Base-by-base conservation (phyloP, 2,888 invertebrate genomes). In the Iselma pallidipennis region DNA sequence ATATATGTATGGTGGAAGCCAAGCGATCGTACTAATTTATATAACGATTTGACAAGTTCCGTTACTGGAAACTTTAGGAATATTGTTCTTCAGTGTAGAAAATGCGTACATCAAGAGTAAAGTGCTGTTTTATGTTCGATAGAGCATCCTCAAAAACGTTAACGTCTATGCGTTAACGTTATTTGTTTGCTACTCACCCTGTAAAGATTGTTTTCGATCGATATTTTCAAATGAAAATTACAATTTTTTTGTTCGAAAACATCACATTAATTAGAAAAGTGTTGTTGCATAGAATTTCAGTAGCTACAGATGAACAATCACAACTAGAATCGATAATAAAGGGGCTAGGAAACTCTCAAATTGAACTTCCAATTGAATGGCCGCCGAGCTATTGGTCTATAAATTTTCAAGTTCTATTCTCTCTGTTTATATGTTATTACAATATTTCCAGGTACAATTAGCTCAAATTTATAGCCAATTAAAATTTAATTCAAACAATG, bases 21-120 rank as follows among this genome's bases (percentile, higher is more conserved):
- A 70, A 71, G 70, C 69, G 57, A 59, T 63, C 66, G 61, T 63
- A 65, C 62, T 71, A 74, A 72, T 73, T 74, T 69, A 66, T 69
- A 60, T 65, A 63, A 66, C 66, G 67, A 66, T 69, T 71, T 69
- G 70, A 69, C 65, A 67, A 69, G 66, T 60, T 62, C 65, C 65
- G 61, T 66, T 64, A 57, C 55, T 63, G 49, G 59, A 33, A 65
- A 68, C 67, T 70, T 65, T 59, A 63, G 26, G 61, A 61, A 64
- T 66, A 66, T 67, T 68, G 45, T 48, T 54, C 28, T 33, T 57
- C 16, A 57, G 26, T 9, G 16, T 37, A 29, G 9, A 21, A 12
- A 55, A 53, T 42, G 48, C 19, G 28, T 50, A 55, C 45, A 28
- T 10, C 31, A 25, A 6, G 33, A 58, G 52, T 33, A 53, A 57